These are phyloP conservation scores for Linyphia triangularis DNA, from an alignment of 2,888 invertebrate genomes.

Conservation along the genomic window DNA sequence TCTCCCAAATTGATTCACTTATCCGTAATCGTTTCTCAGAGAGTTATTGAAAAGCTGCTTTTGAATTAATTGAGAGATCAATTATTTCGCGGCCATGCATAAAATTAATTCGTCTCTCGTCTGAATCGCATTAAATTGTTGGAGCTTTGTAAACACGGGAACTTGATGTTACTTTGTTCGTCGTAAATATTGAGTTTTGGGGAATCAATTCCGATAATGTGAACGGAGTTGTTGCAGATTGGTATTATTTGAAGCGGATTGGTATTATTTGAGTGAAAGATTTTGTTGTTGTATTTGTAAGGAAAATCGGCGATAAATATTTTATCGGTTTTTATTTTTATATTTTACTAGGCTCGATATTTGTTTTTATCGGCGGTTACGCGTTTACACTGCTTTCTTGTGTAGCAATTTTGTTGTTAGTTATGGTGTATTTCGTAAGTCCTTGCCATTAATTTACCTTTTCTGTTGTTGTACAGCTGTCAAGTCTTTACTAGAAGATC, in stretches of 20 bases:
- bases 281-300: background rate
- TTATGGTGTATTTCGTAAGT: too few species aligned
- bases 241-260: too few species aligned
- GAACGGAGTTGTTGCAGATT: too few species aligned
- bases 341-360: too few species aligned
- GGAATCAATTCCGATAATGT: too few species aligned
- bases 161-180: background rate
- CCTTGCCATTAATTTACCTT: too few species aligned
- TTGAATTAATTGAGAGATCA: background rate
- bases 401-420: too few species aligned
- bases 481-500: too few species aligned
- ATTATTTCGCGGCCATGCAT: background rate
- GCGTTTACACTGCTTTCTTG: too few species aligned
- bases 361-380: too few species aligned
- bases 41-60: background rate
- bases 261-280: too few species aligned
- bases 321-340: background rate
- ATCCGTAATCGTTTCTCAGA: background rate
- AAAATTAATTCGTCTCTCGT: background rate
- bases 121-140: background rate
- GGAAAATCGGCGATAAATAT: background rate
- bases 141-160: background rate
- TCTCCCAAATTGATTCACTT: background rate
- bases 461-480: too few species aligned
- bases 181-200: background rate